Base-by-base conservation (phyloP, 2,888 invertebrate genomes). In the Phoronis australis region DNA sequence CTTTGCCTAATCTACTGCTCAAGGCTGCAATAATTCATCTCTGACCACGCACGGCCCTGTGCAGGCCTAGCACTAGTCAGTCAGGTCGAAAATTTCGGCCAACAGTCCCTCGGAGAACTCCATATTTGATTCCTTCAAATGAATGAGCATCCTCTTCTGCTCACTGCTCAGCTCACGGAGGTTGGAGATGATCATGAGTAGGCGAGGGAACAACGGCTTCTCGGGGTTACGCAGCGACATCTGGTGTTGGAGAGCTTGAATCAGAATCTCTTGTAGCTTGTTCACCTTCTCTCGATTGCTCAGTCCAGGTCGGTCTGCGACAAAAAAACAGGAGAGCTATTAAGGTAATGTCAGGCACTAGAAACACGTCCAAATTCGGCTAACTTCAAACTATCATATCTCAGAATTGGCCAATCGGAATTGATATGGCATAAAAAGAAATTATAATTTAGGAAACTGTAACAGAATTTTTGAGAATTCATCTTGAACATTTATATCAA, bases 111-210 rank as follows among this genome's bases (percentile, higher is more conserved):
- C 31, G 15, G 31, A 12, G 31, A 31, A 31, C 31, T 12, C 31
- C 9, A 31, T 31, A 9, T 15, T 31, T n/a, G n/a, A n/a, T 31
- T 15, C 69, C 51, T 70, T 71, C 5, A 72, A 59, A 21, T 62
- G 66, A 47, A 65, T 65, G 35, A 75, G 59, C 71, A 72, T 70
- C 25, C 71, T 61, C 15, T 69, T 54, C 55, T 75, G 74, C 53
- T 75, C 75, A 1, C 70, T 69, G n/a, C 70, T 73, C 18, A 75
- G 65, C 48, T 75, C 75, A 12, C 74, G 67, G 20, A 75, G 64
- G 54, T 68, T 69, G 45, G 74, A 72, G 48, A 73, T 72, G 59
- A 70, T 69, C 74, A 75, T 74, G 44, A 75, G 66, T 2, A 75
- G 64, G 4, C 74, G 67, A 4, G 75, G 73, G 47, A 74, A 74